These are phyloP conservation scores for Anolis apletophallus DNA, from an alignment of 2,797 vertebrate genomes.

Conservation along the genomic window DNA sequence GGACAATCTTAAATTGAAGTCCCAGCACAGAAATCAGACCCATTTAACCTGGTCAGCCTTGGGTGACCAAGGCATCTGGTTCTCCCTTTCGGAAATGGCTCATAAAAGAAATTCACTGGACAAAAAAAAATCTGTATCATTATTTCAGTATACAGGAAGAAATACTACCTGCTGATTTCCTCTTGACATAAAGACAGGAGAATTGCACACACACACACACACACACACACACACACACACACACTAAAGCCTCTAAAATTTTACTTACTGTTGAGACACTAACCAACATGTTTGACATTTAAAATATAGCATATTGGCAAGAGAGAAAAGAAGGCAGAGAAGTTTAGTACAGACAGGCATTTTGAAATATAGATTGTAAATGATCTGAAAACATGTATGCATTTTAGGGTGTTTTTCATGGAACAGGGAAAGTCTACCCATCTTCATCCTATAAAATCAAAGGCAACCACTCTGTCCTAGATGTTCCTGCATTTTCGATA, in stretches of 20 bases:
- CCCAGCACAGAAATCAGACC: background rate
- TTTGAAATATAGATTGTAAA: background rate
- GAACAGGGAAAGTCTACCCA: background rate
- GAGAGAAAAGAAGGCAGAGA: background rate
- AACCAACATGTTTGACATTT: background rate
- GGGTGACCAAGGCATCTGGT: background rate
- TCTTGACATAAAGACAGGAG: background rate
- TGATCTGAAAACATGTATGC: background rate
- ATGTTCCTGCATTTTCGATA: conserved; percentile 44
- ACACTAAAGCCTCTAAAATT: background rate
- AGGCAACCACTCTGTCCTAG: conserved; percentile 21
- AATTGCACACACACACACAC: no score
- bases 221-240: no score
- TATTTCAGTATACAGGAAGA: background rate
- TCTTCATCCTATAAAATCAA: background rate
- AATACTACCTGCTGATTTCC: background rate
- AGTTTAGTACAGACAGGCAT: background rate
- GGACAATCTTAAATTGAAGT: background rate
- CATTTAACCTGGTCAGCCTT: background rate
- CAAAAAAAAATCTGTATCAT: background rate
- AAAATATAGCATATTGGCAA: background rate
- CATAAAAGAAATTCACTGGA: background rate
- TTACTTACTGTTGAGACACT: background rate
- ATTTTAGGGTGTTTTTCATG: background rate
- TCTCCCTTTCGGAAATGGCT: background rate